These are phyloP conservation scores for Spongilla lacustris DNA, from an alignment of 37 sponge, comb jelly and placozoan species.

Conservation along the genomic window DNA sequence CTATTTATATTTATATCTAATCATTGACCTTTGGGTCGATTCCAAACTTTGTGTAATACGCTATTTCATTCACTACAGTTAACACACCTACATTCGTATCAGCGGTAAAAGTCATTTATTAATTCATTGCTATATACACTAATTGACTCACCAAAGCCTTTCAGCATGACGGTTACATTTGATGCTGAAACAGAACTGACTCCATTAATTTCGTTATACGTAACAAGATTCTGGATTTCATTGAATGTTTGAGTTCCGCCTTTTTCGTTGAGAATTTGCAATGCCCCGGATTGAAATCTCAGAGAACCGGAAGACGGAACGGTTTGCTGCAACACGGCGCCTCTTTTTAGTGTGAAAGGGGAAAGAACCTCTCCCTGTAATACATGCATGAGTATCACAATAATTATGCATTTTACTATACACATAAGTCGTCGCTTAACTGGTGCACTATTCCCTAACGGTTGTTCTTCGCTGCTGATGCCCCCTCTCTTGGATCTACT, in stretches of 20 bases:
- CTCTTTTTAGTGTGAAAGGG: too few relatives aligned
- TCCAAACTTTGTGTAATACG: constrained; percentile 31
- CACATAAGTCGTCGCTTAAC: too few relatives aligned
- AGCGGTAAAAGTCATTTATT: too few relatives aligned
- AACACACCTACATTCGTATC: constrained; percentile 11
- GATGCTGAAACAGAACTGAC: background rate
- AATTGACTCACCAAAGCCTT: constrained; percentile 24
- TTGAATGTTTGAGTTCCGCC: background rate
- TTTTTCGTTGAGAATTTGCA: background rate
- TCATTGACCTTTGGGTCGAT: constrained; percentile 13
- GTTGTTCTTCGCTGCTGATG: background rate
- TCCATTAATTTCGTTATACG: constrained; percentile 31
- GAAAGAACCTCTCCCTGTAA: too few relatives aligned
- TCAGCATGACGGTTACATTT: background rate
- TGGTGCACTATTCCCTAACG: too few relatives aligned
- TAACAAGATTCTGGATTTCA: background rate
- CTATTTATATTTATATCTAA: too few relatives aligned
- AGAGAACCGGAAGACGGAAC: background rate
- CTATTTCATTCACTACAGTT: constrained; percentile 7
- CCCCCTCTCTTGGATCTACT: background rate
- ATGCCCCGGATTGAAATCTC: background rate
- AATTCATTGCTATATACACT: too few relatives aligned
- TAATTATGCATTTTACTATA: too few relatives aligned
- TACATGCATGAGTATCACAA: too few relatives aligned
- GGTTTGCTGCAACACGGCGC: background rate